Base-by-base conservation (phyloP, 2,797 vertebrate species). In the Muraenolepis orangiensis region DNA sequence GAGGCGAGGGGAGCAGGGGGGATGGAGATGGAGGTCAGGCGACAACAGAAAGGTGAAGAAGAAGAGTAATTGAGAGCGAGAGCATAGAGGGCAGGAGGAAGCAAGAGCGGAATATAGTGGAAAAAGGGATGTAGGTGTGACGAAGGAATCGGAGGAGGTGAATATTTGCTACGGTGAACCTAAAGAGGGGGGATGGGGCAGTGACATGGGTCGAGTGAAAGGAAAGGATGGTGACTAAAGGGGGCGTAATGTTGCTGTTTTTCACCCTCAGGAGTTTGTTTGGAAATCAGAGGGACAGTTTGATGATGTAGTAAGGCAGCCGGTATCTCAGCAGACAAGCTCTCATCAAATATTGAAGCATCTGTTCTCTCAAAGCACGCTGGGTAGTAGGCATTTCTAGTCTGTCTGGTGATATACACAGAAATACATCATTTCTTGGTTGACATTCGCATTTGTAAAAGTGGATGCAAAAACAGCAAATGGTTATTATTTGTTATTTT, bases 321-420 rank as follows among this genome's bases (percentile, higher is more conserved):
- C n/a, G n/a, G 18, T 57, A 23, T 57, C 51, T n/a, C 20, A 57
- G 51, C 20, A 57, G 51, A n/a, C 11, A 11, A 66, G 57, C 61
- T 57, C 61, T 57, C 80, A 78, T 78, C 61, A 78, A 76, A 81
- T 78, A 76, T 81, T 74, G 20, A 76, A 40, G 26, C 26, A 5
- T 14, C 26, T 75, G 73, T 71, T 75, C 74, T 28, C 40, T 11
- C 20, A 18, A 30, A 46, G 12, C 71, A 32, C 30, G 57, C 38
- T 36, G 42, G 20, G 34, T 28, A 13, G 34, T 31, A 30, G n/a
- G n/a, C 57, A 31, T 29, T 34, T 38, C 32, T 23, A 1, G 13
- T 38, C 32, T 36, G 69, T 34, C 69, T 70, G 66, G 34, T 26
- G 11, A n/a, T 69, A 38, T 38, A 16, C 64, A 16, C 64, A 66